phyloP scores from a whole-genome alignment of 2,888 invertebrate species.

The Lepidonotus clava region DNA sequence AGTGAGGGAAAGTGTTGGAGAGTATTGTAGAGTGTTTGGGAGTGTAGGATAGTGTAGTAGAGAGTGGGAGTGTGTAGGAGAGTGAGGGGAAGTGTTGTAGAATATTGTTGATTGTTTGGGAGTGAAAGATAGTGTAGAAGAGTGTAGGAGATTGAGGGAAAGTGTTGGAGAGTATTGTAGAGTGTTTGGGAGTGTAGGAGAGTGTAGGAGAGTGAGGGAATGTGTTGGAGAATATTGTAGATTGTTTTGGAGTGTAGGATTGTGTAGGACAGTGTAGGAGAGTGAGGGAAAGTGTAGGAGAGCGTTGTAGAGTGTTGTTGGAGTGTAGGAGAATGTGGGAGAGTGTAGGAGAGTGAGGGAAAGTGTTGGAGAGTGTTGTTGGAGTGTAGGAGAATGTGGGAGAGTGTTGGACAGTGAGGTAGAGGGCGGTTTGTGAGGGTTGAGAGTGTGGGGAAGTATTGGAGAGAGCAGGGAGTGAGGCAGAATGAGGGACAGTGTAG shows the following conservation, averaged over 20 bases:
- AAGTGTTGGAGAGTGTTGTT: background rate
- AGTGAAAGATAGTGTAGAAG: background rate
- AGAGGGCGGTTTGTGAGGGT: background rate
- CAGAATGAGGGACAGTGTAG: background rate
- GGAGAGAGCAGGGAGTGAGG: too few relatives aligned
- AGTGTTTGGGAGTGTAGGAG: background rate
- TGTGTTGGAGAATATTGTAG: background rate
- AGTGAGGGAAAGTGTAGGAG: background rate
- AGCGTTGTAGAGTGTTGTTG: background rate
- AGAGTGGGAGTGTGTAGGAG: background rate
- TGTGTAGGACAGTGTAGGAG: background rate
- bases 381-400: background rate
- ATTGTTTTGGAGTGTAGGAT: background rate
- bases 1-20: background rate
- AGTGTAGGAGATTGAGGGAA: background rate
- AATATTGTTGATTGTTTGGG: background rate
- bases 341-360: background rate
- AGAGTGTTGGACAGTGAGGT: background rate
- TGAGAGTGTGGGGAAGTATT: too few relatives aligned
- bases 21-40: background rate
- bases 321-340: background rate
- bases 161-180: background rate
- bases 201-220: background rate
- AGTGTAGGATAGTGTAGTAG: background rate
- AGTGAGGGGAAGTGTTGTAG: background rate